Conservation (phyloP, 2,888 invertebrate species). For the Agapetus fuscipes region DNA sequence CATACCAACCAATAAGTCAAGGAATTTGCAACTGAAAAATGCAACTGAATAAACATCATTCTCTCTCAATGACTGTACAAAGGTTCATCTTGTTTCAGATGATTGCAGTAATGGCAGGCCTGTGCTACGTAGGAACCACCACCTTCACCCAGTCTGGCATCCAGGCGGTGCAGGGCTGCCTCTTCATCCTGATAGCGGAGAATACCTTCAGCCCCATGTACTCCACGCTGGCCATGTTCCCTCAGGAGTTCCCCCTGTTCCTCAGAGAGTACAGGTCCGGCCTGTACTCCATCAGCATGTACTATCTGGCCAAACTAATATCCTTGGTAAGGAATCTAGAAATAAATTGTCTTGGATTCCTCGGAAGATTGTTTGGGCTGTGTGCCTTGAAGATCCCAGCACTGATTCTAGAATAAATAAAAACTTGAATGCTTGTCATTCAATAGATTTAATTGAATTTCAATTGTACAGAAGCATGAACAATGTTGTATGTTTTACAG, state of each 20-base stretch:
- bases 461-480: too few species aligned
- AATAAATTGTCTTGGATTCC: background rate
- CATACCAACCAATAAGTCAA: too few species aligned
- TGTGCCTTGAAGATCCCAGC: too few species aligned
- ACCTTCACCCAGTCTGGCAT: slow-evolving; percentile 69
- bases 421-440: too few species aligned
- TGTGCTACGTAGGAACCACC: slow-evolving; percentile 73
- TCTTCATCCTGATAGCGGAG: slow-evolving; percentile 83
- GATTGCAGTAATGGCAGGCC: slow-evolving; percentile 68
- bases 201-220: slow-evolving; percentile 90
- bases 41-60: too few species aligned
- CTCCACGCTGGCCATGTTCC: slow-evolving; percentile 75
- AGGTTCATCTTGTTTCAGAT: slow-evolving; percentile 35
- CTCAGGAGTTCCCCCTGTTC: slow-evolving; percentile 69
- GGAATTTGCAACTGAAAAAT: too few species aligned
- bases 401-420: too few species aligned
- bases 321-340: slow-evolving; percentile 57
- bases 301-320: slow-evolving; percentile 70
- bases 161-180: slow-evolving; percentile 77
- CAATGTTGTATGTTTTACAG: too few species aligned
- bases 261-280: slow-evolving; percentile 74
- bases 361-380: too few species aligned
- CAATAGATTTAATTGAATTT: too few species aligned
- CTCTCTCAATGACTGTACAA: background rate
- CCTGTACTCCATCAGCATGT: slow-evolving; percentile 68